These are phyloP conservation scores for Alcis repandata DNA, from an alignment of 2,888 invertebrate species.

Conservation along the genomic window DNA sequence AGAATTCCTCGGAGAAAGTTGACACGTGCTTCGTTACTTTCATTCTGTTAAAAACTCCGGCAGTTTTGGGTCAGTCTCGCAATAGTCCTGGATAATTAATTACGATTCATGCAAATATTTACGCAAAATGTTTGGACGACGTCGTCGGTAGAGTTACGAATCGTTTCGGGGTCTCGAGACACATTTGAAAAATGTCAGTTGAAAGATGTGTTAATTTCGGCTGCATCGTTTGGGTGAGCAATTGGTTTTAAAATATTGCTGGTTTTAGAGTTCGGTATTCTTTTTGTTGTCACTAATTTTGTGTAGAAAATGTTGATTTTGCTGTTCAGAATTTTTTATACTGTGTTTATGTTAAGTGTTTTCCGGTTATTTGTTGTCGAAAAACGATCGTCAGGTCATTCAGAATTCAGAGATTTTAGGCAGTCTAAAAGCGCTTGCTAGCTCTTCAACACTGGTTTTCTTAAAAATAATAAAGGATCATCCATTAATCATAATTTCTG, in stretches of 20 bases:
- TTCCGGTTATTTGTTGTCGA: neutral
- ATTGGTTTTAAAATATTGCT: constrained; percentile 44
- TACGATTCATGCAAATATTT: constrained; percentile 58
- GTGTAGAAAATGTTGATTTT: neutral
- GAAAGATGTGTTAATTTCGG: constrained; percentile 55
- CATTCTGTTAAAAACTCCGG: constrained; percentile 70
- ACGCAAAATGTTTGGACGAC: constrained; percentile 50
- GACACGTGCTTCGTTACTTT: constrained; percentile 68
- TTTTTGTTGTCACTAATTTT: constrained; percentile 22
- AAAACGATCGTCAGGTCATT: neutral
- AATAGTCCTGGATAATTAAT: constrained; percentile 72
- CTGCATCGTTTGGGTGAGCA: constrained; percentile 43
- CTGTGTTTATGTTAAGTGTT: neutral
- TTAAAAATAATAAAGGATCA: no score
- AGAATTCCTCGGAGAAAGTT: constrained; percentile 75
- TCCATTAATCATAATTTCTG: no score
- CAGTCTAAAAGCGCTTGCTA: no score
- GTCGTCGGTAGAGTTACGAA: constrained; percentile 55
- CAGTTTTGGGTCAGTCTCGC: constrained; percentile 79
- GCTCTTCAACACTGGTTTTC: no score
- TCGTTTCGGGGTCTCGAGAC: constrained; percentile 43
- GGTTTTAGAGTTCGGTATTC: constrained; percentile 24
- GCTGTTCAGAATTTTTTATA: neutral
- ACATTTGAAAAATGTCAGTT: constrained; percentile 53
- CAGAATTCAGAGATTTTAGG: neutral